Percentiles rank a stretch among this genome's conserved stretches.
phyloP scores from a whole-genome alignment of 2,113 vertebrate genomes.

The Lipophrys pholis region DNA sequence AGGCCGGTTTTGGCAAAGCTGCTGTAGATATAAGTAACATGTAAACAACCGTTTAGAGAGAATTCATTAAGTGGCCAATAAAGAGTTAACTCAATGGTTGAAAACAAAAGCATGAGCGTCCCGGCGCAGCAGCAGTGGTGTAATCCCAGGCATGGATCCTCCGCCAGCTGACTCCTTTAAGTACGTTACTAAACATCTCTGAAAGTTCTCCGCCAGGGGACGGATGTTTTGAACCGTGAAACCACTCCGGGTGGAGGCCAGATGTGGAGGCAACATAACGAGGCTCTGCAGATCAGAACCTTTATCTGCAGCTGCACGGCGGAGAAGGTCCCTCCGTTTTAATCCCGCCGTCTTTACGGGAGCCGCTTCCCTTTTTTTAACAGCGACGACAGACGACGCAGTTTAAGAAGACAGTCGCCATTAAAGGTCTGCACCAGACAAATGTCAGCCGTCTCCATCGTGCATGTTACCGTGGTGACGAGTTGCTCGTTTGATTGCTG shows the following conservation, averaged over 20 bases:
- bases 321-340: no score
- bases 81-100: no score
- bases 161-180: conserved; percentile 21
- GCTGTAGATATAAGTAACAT: no score
- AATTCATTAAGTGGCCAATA: no score
- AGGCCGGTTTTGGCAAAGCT: no score
- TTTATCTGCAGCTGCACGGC: conserved; percentile 60
- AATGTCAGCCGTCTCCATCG: conserved; percentile 4
- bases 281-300: conserved; percentile 41
- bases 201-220: conserved; percentile 8
- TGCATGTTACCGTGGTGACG: conserved; percentile 6
- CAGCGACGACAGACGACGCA: background rate
- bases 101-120: no score
- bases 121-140: background rate
- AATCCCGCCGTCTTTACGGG: conserved; percentile 9
- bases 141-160: conserved; percentile 1
- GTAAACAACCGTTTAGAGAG: no score
- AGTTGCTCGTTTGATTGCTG: background rate
- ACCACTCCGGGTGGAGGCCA: conserved; percentile 47
- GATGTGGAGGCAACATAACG: conserved; percentile 62
- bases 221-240: conserved; percentile 37
- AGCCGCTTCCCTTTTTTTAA: conserved; percentile 23
- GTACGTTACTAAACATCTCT: conserved; percentile 24
- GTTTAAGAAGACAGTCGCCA: conserved; percentile 16
- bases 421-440: background rate